Conservation (phyloP, 2,797 vertebrate genomes). For the Chaenodraco wilsoni region DNA sequence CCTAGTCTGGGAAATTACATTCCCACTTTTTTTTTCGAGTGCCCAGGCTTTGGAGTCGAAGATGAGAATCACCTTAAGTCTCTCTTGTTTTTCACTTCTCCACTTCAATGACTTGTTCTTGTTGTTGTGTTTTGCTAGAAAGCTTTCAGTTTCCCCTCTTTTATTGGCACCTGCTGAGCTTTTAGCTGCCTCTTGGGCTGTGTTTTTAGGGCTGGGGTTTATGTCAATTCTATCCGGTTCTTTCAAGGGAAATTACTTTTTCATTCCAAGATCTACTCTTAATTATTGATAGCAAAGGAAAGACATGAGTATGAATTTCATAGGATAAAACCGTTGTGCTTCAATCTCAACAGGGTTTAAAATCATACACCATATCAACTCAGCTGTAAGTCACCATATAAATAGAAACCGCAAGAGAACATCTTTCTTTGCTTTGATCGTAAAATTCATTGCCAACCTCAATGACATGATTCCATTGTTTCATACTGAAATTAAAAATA, state of each 20-base stretch:
- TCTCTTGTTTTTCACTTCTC: conserved; percentile 81
- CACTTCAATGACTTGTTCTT: conserved; percentile 73
- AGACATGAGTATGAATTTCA: conserved; percentile 66
- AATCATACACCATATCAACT: conserved; percentile 60
- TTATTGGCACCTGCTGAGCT: conserved; percentile 76
- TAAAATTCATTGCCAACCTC: conserved; percentile 24
- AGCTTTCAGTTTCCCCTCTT: conserved; percentile 74
- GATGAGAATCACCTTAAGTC: conserved; percentile 82
- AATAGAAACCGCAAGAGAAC: conserved; percentile 33
- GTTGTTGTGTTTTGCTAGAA: conserved; percentile 78
- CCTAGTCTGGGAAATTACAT: conserved; percentile 88
- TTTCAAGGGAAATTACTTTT: conserved; percentile 81
- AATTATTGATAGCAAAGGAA: conserved; percentile 77
- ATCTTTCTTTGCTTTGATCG: conserved; percentile 31
- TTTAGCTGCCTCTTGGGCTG: conserved; percentile 68
- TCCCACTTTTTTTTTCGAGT: conserved; percentile 79
- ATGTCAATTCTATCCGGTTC: conserved; percentile 69
- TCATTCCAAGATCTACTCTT: conserved; percentile 75
- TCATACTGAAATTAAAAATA: background rate
- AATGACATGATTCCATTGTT: conserved; percentile 53
- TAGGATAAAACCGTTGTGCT: conserved; percentile 59
- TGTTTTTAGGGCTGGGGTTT: conserved; percentile 71
- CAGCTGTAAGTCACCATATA: conserved; percentile 48
- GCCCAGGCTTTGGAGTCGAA: conserved; percentile 77
- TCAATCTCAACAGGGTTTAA: conserved; percentile 65